Percentiles rank a stretch among this genome's conserved stretches.
phyloP scores from a whole-genome alignment of 1,140 invertebrate genomes.

The Drosophila pruinosa region DNA sequence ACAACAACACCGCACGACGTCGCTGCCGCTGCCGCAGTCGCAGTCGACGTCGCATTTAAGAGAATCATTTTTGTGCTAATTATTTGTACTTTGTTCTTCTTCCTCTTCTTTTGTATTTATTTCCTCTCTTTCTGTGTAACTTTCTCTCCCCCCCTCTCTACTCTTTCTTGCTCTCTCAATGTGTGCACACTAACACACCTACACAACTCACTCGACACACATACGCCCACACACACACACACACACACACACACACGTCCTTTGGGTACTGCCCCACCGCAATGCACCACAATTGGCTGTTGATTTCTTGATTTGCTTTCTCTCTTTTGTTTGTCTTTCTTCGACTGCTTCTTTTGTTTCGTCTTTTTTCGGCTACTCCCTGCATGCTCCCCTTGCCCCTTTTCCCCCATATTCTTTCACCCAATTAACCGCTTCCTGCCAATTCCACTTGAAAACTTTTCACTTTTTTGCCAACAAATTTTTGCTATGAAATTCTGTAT shows the following conservation, averaged over 20 bases:
- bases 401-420: not conserved
- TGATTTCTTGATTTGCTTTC: constrained; percentile 68
- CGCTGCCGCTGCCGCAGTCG: constrained; percentile 6
- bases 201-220: constrained; percentile 1
- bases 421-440: not conserved
- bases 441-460: constrained; percentile 15
- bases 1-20: constrained; percentile 7
- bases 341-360: not conserved
- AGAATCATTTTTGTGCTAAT: constrained; percentile 53
- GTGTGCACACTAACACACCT: constrained; percentile 15
- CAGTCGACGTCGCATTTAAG: constrained; percentile 27
- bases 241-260: constrained; percentile 11
- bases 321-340: constrained; percentile 37
- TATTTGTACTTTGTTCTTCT: constrained; percentile 60
- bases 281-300: constrained; percentile 66
- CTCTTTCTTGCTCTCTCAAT: constrained; percentile 8
- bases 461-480: constrained; percentile 27
- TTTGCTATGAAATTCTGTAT: constrained; percentile 37
- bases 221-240: constrained; percentile 20
- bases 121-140: constrained; percentile 13
- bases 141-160: not conserved
- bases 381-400: not conserved
- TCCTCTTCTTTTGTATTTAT: constrained; percentile 29
- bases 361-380: not conserved
- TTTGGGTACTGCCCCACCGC: constrained; percentile 25